Evolutionary conservation across 2,797 vertebrate species (phyloP).

Genomic region (Cephalopachus bancanus): DNA sequence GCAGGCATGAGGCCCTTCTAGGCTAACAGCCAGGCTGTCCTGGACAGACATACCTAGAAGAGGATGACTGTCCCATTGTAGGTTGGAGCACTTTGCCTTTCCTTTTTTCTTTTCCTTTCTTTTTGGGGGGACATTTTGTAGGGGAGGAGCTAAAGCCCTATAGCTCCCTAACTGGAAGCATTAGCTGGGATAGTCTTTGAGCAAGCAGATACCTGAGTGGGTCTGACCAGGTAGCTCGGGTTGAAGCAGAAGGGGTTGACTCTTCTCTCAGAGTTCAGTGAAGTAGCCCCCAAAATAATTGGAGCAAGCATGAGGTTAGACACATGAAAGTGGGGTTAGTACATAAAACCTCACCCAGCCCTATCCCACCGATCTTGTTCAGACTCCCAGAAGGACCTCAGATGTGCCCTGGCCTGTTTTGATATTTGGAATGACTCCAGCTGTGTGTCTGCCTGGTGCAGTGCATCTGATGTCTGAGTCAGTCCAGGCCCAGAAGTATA

Average conservation of each 20-base stretch:
- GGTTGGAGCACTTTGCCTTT: neutral
- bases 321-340: neutral
- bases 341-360: neutral
- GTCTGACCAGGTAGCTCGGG: neutral
- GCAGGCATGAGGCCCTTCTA: neutral
- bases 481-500: neutral
- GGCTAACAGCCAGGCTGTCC: neutral
- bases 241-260: conserved; percentile 19
- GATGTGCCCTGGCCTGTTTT: neutral
- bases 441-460: neutral
- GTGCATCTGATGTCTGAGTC: conserved; percentile 27
- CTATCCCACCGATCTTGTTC: neutral
- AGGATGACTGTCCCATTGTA: neutral
- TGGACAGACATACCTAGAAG: neutral
- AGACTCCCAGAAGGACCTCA: neutral
- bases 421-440: conserved; percentile 2
- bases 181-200: neutral
- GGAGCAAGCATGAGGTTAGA: neutral
- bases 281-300: neutral
- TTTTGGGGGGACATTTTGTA: neutral
- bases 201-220: neutral
- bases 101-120: neutral
- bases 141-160: neutral
- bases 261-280: neutral
- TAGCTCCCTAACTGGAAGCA: neutral